phyloP scores from a whole-genome alignment of 2,797 vertebrate genomes.

The Acestrorhynchus altus region DNA sequence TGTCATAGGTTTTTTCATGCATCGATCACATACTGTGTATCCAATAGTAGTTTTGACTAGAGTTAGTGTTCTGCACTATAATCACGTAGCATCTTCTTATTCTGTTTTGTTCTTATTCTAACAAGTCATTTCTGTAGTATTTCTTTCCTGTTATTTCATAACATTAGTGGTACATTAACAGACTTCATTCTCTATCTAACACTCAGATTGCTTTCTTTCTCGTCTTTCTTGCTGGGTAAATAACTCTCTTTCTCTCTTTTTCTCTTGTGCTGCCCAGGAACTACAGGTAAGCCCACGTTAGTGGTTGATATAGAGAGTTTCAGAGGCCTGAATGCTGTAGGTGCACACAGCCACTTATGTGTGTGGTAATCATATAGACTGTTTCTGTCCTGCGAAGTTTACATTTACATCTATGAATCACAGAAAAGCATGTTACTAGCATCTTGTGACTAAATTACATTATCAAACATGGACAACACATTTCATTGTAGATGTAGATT shows the following conservation, averaged over 20 bases:
- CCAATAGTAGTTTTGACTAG: not conserved
- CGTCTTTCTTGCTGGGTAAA: conserved; percentile 50
- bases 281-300: conserved; percentile 91
- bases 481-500: not conserved
- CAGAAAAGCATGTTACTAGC: conserved; percentile 44
- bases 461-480: not conserved
- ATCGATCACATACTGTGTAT: not conserved
- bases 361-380: conserved; percentile 58
- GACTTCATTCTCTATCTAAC: conserved; percentile 37
- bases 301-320: conserved; percentile 59
- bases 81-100: not conserved
- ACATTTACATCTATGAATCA: conserved; percentile 3
- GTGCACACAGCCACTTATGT: conserved; percentile 52
- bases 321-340: conserved; percentile 56
- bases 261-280: conserved; percentile 92
- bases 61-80: not conserved
- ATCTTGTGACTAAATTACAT: conserved; percentile 1
- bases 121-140: conserved; percentile 1
- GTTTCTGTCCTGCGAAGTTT: not conserved
- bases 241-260: conserved; percentile 76
- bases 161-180: conserved; percentile 23
- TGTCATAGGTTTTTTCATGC: not conserved
- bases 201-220: conserved; percentile 41
- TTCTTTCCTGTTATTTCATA: conserved; percentile 1
- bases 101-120: conserved; percentile 5